These are phyloP conservation scores for Machimus atricapillus DNA, from an alignment of 2,888 invertebrate genomes.

Conservation along the genomic window DNA sequence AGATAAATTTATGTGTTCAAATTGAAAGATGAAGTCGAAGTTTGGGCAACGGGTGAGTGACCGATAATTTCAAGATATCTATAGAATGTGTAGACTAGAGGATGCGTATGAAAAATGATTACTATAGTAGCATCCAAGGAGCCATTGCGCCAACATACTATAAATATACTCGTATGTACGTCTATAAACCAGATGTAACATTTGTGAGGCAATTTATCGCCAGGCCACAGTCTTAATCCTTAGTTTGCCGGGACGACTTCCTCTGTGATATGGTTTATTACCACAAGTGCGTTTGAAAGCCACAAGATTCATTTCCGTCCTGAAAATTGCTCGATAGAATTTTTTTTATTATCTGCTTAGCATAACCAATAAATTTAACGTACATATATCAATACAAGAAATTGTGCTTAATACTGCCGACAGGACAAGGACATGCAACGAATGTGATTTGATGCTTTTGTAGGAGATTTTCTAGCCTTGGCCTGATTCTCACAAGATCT, in stretches of 20 bases:
- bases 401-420: not conserved
- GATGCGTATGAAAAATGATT: not conserved
- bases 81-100: not conserved
- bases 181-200: not conserved
- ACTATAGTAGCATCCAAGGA: not conserved
- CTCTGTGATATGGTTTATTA: not conserved
- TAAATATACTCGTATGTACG: not conserved
- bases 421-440: not conserved
- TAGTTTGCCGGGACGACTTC: not conserved
- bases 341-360: not conserved
- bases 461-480: not conserved
- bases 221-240: not conserved
- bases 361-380: not conserved
- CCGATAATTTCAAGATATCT: not conserved
- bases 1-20: slow-evolving; percentile 25
- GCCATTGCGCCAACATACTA: not conserved
- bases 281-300: not conserved
- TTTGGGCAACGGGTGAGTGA: not conserved
- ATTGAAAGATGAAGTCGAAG: slow-evolving; percentile 23
- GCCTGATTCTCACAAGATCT: not conserved
- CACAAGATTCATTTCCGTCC: not conserved
- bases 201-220: not conserved
- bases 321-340: not conserved
- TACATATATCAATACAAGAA: not conserved
- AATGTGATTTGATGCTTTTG: not conserved